These are phyloP conservation scores for Argopecten irradians DNA, from an alignment of 1,140 invertebrate species.

Conservation along the genomic window DNA sequence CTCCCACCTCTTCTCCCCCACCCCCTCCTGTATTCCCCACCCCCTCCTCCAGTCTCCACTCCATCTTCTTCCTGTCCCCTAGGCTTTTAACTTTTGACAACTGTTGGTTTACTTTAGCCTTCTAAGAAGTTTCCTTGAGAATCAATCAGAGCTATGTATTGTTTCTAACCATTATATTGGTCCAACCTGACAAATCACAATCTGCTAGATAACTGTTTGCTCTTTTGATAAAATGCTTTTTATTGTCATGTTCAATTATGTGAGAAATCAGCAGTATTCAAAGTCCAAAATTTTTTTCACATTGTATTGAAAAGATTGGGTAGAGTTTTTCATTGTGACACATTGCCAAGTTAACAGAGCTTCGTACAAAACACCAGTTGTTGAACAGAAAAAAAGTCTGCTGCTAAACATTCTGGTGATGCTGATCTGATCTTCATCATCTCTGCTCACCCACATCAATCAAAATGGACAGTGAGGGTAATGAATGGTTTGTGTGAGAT, in stretches of 20 bases:
- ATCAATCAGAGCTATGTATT: neutral
- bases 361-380: neutral
- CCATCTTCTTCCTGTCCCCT: neutral
- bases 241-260: neutral
- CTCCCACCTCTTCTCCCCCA: too few relatives aligned
- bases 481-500: neutral
- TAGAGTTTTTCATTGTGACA: neutral
- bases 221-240: neutral
- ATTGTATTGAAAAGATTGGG: neutral
- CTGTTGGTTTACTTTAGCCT: neutral
- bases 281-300: neutral
- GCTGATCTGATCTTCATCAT: neutral
- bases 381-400: neutral
- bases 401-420: neutral
- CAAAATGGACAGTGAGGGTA: neutral
- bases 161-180: neutral
- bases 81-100: neutral
- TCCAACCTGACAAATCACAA: neutral
- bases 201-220: neutral
- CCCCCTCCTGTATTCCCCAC: neutral
- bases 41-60: neutral
- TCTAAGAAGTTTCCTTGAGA: neutral
- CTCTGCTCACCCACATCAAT: neutral
- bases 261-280: neutral
- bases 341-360: neutral